Percentiles rank a stretch among this genome's conserved stretches.
Evolutionary conservation across 2,888 invertebrate species (phyloP).

Genomic region (Oxyscelio sp.): DNA sequence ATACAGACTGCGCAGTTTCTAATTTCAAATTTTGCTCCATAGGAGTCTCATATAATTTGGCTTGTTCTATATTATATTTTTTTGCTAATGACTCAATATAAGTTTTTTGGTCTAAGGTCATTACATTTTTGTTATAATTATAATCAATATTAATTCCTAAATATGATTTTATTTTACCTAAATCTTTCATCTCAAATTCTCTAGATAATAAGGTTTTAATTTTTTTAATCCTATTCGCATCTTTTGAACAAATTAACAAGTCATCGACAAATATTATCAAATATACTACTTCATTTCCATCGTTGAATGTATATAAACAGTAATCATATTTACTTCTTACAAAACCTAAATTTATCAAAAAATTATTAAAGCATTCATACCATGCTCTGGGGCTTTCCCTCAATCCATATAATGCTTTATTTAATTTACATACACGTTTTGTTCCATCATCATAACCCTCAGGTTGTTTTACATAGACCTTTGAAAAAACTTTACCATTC

Average conservation of each 20-base stretch:
- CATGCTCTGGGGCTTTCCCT: constrained; percentile 72
- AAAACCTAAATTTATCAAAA: constrained; percentile 58
- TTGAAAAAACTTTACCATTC: constrained; percentile 52
- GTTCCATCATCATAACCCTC: constrained; percentile 49
- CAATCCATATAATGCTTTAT: constrained; percentile 75
- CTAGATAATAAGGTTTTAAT: too few relatives aligned
- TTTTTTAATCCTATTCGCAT: too few relatives aligned
- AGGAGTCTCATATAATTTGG: constrained; percentile 25
- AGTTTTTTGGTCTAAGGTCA: constrained; percentile 39
- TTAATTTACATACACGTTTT: constrained; percentile 56
- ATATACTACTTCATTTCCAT: neutral
- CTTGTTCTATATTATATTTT: constrained; percentile 46
- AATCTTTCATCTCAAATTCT: constrained; percentile 51
- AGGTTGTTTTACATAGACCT: constrained; percentile 59
- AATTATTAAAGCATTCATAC: constrained; percentile 74
- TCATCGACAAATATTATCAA: constrained; percentile 21
- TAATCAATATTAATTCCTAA: constrained; percentile 61
- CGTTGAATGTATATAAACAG: constrained; percentile 31
- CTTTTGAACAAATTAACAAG: constrained; percentile 4
- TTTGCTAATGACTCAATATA: constrained; percentile 49
- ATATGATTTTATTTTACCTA: constrained; percentile 48
- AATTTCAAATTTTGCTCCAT: constrained; percentile 20
- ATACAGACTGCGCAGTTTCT: constrained; percentile 9
- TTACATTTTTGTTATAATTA: constrained; percentile 3
- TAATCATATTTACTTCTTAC: constrained; percentile 52